Evolutionary conservation across 2,888 invertebrate genomes (phyloP), one percentile per base, ranked within the genome.

Genomic region (Diarsia mendica): DNA sequence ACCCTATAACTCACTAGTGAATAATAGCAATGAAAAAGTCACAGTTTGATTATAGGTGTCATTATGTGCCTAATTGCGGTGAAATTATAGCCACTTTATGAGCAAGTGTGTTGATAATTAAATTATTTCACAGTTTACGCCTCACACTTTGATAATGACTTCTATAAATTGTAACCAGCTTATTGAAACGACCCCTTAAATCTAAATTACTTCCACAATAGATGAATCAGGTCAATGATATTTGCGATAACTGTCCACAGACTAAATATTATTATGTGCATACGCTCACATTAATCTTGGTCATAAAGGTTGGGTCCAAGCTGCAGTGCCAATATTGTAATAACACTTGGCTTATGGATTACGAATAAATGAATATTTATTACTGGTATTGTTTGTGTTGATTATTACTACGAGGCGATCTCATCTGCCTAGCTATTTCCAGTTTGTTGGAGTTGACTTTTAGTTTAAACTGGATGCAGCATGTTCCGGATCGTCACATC

Each of bases 241-340:
- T 82, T 82, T 69, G 61, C 69, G 23, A 67, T 76, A 49, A 77
- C 53, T 69, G 28, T 49, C 77, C 66, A 39, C 66, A 63, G 68
- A 33, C 61, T 58, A 64, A 70, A 77, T 77, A 82, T 77, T 64
- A 77, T 77, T 82, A 82, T 77, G 82, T 82, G 77, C 77, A 82
- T 80, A 80, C 9, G 83, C 20, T 80, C 70, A 77, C 82, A 82
- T 82, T 51, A 80, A 70, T 82, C 55, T 77, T 51, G 67, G 46
- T 39, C 64, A 60, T 53, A 65, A 81, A 81, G 39, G 51, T 65
- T 28, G 51, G 46, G 10, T 13, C 64, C 33, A 76, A 65, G 76
- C 58, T 65, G 49, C 51, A 55, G n/a, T 28, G 49, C 75, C 67
- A 78, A 75, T 82, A 79, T 75, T 75, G 76, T 77, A 64, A 67